Evolutionary conservation across 2,797 vertebrate species (phyloP).

Genomic region (Catamblyrhynchus diadema): DNA sequence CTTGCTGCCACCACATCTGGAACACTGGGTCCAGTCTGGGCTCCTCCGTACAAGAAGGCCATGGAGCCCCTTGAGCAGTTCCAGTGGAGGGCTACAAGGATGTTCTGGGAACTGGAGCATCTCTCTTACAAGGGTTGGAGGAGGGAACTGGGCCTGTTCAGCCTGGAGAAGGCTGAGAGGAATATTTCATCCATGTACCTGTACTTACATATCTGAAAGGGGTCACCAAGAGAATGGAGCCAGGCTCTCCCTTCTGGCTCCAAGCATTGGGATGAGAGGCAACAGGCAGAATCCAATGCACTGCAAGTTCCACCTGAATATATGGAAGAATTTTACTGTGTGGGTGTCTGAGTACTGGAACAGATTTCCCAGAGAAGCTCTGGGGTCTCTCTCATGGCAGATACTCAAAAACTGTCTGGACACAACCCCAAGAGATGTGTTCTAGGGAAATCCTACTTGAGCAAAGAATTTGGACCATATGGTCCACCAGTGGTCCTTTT

Average conservation of each 20-base stretch:
- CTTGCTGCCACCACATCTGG: background rate
- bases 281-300: background rate
- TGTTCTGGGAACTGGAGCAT: background rate
- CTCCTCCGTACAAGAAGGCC: background rate
- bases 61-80: background rate
- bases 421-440: background rate
- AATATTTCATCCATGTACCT: background rate
- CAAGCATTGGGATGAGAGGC: background rate
- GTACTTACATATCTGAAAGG: background rate
- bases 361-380: background rate
- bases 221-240: background rate
- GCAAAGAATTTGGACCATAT: background rate
- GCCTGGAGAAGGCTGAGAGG: background rate
- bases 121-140: background rate
- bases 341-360: background rate
- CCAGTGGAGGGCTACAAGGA: background rate
- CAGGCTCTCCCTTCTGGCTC: background rate
- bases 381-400: background rate
- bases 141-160: background rate
- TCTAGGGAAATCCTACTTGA: background rate
- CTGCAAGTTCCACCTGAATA: background rate
- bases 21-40: background rate
- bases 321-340: background rate
- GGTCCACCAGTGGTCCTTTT: background rate
- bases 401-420: background rate